Conservation (phyloP, 2,888 invertebrate species). For the Prenolepis imparis region DNA sequence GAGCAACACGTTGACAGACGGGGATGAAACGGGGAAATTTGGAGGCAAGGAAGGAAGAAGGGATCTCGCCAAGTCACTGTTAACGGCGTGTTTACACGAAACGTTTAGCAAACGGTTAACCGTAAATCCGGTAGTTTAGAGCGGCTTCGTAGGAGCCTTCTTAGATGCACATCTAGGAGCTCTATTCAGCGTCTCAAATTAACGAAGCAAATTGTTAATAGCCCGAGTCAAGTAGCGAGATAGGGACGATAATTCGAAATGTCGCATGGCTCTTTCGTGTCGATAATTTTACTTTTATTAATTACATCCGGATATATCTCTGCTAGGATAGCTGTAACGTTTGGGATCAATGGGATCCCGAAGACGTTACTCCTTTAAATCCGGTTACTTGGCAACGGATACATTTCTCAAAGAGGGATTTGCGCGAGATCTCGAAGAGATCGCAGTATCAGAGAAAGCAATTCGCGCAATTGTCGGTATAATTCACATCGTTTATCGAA, state of each 20-base stretch:
- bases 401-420: conserved; percentile 6
- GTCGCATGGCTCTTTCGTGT: conserved; percentile 24
- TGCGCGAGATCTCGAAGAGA: conserved; percentile 16
- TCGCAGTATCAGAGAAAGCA: conserved; percentile 7
- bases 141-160: conserved; percentile 36
- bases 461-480: conserved; percentile 32
- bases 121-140: conserved; percentile 55
- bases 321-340: conserved; percentile 20
- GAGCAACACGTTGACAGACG: background rate
- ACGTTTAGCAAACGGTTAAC: conserved; percentile 46
- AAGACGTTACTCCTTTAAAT: background rate
- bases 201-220: conserved; percentile 53
- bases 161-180: conserved; percentile 32
- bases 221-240: conserved; percentile 14
- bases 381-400: conserved; percentile 13
- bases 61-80: conserved; percentile 19
- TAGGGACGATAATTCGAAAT: conserved; percentile 28
- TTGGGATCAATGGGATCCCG: too few species aligned
- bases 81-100: conserved; percentile 48
- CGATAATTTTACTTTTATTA: conserved; percentile 51
- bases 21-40: conserved; percentile 3
- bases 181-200: conserved; percentile 31
- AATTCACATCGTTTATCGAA: conserved; percentile 37
- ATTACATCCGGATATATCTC: conserved; percentile 36
- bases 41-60: background rate